Conservation (phyloP, 2,888 invertebrate genomes). For the Hipparchia semele region DNA sequence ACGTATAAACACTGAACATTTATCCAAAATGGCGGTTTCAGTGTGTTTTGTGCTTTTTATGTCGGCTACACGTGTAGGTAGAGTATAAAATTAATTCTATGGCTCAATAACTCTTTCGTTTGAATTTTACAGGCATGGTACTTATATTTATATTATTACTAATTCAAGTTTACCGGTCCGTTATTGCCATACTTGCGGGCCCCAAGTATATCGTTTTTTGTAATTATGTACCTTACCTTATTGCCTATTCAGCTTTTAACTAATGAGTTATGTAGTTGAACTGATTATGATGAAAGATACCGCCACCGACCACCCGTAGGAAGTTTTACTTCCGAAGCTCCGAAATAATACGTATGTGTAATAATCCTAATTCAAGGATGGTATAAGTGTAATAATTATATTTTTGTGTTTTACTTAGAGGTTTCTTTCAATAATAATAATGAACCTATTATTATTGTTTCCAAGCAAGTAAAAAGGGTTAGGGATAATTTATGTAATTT, state of each 20-base stretch:
- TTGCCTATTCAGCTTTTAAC: too few species aligned
- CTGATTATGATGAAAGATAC: too few species aligned
- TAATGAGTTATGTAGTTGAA: too few species aligned
- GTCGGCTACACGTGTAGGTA: conserved; percentile 8
- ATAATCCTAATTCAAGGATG: too few species aligned
- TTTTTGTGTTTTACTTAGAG: neutral
- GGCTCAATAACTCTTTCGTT: neutral
- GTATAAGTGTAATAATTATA: too few species aligned
- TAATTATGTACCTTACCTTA: too few species aligned
- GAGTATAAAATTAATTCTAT: conserved; percentile 10
- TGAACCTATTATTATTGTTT: neutral
- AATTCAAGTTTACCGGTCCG: too few species aligned
- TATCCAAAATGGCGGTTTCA: conserved; percentile 1
- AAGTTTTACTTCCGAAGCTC: too few species aligned
- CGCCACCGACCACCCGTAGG: too few species aligned
- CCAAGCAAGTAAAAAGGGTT: neutral
- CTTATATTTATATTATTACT: neutral
- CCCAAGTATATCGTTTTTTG: too few species aligned
- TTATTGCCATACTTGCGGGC: too few species aligned
- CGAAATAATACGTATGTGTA: too few species aligned
- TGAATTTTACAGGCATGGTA: neutral
- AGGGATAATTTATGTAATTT: conserved; percentile 12
- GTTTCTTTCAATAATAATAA: neutral
- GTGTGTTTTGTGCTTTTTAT: conserved; percentile 4
- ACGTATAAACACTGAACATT: conserved; percentile 22